Evolutionary conservation across 2,797 vertebrate species (phyloP), one percentile per base, ranked within the genome.

Genomic region (Chaunax sp.): DNA sequence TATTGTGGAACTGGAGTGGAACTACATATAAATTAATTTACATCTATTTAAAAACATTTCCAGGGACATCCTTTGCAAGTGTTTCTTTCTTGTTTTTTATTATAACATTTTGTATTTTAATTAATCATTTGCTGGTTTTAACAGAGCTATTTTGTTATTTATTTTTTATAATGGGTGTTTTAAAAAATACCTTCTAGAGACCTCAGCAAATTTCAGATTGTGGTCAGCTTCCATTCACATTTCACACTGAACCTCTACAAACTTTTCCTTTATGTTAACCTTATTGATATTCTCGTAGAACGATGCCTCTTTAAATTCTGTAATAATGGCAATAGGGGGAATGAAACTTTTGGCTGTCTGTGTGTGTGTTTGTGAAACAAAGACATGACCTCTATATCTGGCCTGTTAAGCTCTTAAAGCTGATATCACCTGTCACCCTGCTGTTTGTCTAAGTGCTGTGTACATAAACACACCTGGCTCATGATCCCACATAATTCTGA

Each of bases 381-480:
- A 88, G 75, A 78, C 80, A 77, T 80, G 85, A 88, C 85, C 82
- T 72, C 68, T 69, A 64, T 82, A 81, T 86, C 80, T 79, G 69
- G 75, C 77, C 77, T 50, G 81, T 83, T 88, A 89, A 90, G 81
- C 87, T 70, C 77, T 83, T 66, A 81, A 82, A 82, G 76, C 87
- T 66, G 75, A 72, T 78, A 80, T 90, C 87, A 87, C 87, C 88
- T 89, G 89, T 86, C 82, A 81, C 77, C 75, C 71, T 52, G 68
- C 70, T 87, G 86, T 90, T 90, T 88, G 85, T 74, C 76, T 83
- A 76, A 83, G 83, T 51, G n/a, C 78, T 84, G 78, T 83, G 86
- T 78, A 90, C 87, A 90, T 77, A 92, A 87, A 89, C 82, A 87
- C 88, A 90, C 82, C 85, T 87, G 87, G 75, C 66, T 83, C 69